These are phyloP conservation scores for Macrotrachela quadricornifera DNA, from an alignment of 1,140 invertebrate species.

Conservation along the genomic window DNA sequence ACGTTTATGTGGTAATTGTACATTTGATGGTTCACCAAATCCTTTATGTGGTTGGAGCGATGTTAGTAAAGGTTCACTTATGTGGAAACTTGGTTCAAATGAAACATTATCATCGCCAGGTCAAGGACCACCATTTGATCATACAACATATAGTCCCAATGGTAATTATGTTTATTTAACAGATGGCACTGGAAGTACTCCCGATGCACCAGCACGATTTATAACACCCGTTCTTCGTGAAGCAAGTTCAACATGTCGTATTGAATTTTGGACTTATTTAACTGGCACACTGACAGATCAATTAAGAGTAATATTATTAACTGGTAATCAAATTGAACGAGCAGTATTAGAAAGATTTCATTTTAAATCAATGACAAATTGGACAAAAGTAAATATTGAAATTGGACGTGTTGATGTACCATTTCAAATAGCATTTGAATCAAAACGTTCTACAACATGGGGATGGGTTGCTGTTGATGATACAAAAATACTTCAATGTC, in stretches of 20 bases:
- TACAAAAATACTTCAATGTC: too few relatives aligned
- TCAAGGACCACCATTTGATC: not conserved
- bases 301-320: too few relatives aligned
- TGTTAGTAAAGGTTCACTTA: constrained; percentile 6
- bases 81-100: constrained; percentile 14
- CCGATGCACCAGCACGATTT: constrained; percentile 9
- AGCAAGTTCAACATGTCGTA: constrained; percentile 9
- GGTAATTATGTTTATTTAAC: constrained; percentile 19
- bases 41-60: constrained; percentile 11
- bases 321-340: too few relatives aligned
- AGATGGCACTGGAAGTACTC: not conserved
- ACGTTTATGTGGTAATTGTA: constrained; percentile 20
- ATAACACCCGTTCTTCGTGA: constrained; percentile 16
- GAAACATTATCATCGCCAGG: too few relatives aligned
- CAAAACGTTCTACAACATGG: too few relatives aligned
- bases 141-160: not conserved
- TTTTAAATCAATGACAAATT: too few relatives aligned
- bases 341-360: too few relatives aligned
- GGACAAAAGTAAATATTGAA: too few relatives aligned
- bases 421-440: too few relatives aligned
- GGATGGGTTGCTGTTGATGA: too few relatives aligned
- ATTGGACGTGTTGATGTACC: too few relatives aligned
- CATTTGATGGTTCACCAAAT: constrained; percentile 15
- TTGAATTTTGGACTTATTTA: constrained; percentile 3
- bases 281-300: too few relatives aligned